A percentile compares a stretch with the other conserved stretches of the same genome.
Conservation (phyloP, 2,888 invertebrate genomes). For the Drosophila pegasa region DNA sequence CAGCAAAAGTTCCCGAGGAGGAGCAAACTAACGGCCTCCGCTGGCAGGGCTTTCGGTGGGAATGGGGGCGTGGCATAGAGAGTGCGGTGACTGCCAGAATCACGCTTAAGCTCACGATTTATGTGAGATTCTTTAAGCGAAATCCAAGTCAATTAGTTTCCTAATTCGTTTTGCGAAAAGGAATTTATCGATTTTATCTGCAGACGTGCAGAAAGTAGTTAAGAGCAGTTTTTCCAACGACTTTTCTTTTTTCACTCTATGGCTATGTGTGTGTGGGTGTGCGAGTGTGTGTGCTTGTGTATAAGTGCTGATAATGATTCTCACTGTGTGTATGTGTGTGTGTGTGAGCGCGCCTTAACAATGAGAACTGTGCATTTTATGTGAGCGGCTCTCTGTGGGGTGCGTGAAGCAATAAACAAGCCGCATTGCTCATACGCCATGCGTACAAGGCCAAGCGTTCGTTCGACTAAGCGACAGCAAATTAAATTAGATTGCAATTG, state of each 20-base stretch:
- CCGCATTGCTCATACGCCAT: conserved; percentile 73
- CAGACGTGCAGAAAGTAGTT: conserved; percentile 82
- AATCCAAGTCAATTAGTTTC: conserved; percentile 81
- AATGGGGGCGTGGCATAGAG: conserved; percentile 1
- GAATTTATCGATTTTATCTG: conserved; percentile 81
- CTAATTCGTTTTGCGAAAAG: conserved; percentile 81
- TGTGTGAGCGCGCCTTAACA: conserved; percentile 36
- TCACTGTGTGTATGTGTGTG: conserved; percentile 18
- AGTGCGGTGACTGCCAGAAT: conserved; percentile 67
- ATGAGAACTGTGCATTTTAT: conserved; percentile 63
- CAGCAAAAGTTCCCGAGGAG: not conserved
- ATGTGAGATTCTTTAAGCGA: conserved; percentile 80
- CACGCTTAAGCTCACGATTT: conserved; percentile 80
- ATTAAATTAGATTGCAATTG: conserved; percentile 73
- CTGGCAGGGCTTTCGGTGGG: not conserved
- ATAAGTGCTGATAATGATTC: conserved; percentile 75
- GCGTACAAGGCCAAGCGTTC: conserved; percentile 23
- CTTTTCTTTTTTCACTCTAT: conserved; percentile 25
- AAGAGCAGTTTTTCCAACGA: conserved; percentile 68
- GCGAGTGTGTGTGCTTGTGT: conserved; percentile 8
- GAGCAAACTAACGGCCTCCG: not conserved
- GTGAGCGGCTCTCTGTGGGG: conserved; percentile 40
- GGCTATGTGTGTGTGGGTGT: conserved; percentile 2
- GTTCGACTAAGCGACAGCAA: conserved; percentile 34
- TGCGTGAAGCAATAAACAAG: conserved; percentile 66